Evolutionary conservation across 2,113 vertebrate genomes (phyloP), one percentile per base, ranked within the genome.

Genomic region (Burhinus bistriatus): DNA sequence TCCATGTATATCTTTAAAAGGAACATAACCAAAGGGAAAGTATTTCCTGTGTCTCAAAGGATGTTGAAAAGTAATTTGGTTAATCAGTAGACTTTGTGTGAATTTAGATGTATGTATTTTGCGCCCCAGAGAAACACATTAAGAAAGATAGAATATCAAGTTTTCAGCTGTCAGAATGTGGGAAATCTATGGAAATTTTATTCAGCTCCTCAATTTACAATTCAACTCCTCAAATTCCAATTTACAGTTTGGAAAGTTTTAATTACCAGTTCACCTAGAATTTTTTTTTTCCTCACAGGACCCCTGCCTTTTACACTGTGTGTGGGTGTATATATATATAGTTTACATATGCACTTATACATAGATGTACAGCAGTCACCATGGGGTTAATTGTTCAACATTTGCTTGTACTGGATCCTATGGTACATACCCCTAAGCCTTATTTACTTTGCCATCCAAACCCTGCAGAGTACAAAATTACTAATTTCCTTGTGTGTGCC

Each of bases 311-410:
- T 87, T 36, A 66, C 12, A 15, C 4, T 9, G 2, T 47, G 3
- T 66, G 2, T 38, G 1, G 72, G 4, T 71, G 2, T 36, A 1
- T 71, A 2, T 18, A 17, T 9, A 22, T 40, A 32, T 7, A 38
- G 21, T 42, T 80, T 49, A 19, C 17, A 54, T 12, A 32, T 12
- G 9, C 18, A 19, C 5, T 32, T 51, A 25, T 6, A 10, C 19
- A 51, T 7, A 62, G 36, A 44, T 44, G 25, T 42, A 36, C 25
- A 26, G 44, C 40, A 65, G 32, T 78, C 29, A 68, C 42, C 42
- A 16, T 26, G 29, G n/a, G 51, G 38, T 54, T 66, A 82, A 55
- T 15, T 51, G 30, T 78, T 82, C 17, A n/a, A 23, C 18, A 20
- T 87, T 52, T 85, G 2, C 6, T 80, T 77, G 20, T 61, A 34